Conservation (phyloP, 1,140 invertebrate species). For the Harlomillsia oculata region DNA sequence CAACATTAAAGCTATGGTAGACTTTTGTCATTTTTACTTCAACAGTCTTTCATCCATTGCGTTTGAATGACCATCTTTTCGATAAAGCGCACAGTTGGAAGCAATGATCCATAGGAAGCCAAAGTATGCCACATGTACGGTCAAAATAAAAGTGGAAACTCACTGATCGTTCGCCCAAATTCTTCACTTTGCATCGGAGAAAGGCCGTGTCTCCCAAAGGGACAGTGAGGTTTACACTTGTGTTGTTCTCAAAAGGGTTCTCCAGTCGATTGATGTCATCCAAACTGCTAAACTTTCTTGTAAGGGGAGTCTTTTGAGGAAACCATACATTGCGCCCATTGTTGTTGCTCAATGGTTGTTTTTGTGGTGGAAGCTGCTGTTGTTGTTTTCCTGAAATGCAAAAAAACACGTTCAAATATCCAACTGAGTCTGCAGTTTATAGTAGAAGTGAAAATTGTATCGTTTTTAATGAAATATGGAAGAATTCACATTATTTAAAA, state of each 20-base stretch:
- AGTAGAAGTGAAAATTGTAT: too few relatives aligned
- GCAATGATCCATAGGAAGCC: too few relatives aligned
- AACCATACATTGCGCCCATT: constrained; percentile 10
- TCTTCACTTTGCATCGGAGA: constrained; percentile 44
- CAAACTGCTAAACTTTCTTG: too few relatives aligned
- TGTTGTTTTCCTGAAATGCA: neutral
- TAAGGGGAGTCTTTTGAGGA: constrained; percentile 3
- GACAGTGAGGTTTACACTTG: constrained; percentile 63
- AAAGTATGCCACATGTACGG: too few relatives aligned
- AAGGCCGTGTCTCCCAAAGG: constrained; percentile 49
- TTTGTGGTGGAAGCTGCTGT: constrained; percentile 2
- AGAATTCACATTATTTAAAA: too few relatives aligned
- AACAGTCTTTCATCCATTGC: too few relatives aligned
- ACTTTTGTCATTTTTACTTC: too few relatives aligned
- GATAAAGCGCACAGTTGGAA: too few relatives aligned
- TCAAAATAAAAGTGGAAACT: constrained; percentile 19
- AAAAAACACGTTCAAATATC: neutral
- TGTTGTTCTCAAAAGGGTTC: constrained; percentile 51
- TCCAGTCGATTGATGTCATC: constrained; percentile 15
- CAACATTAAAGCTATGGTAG: too few relatives aligned
- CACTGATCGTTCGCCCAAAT: constrained; percentile 46
- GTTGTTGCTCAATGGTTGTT: too few relatives aligned
- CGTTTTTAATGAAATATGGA: too few relatives aligned
- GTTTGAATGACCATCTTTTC: too few relatives aligned
- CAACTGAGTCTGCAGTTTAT: neutral